Percentiles rank a stretch among this genome's conserved stretches.
Conservation (phyloP, 2,888 invertebrate species). For the Colostygia pectinataria region DNA sequence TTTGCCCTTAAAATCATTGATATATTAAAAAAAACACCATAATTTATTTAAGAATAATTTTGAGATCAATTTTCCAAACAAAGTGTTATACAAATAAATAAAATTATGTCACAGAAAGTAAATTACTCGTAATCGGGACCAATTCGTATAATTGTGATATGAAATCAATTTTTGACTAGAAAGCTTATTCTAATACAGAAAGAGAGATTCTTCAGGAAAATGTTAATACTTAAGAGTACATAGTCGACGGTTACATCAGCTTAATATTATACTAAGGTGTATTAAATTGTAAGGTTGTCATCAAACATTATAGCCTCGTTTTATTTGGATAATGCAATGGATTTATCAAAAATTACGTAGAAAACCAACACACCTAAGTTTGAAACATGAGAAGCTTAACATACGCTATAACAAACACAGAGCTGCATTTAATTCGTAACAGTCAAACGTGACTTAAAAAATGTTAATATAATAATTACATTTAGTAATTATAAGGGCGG, state of each 20-base stretch:
- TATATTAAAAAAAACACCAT: conserved; percentile 11
- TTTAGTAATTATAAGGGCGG: background rate
- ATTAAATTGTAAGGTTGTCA: conserved; percentile 49
- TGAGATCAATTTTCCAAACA: conserved; percentile 34
- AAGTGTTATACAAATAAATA: conserved; percentile 17
- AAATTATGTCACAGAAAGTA: conserved; percentile 15
- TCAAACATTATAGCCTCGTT: conserved; percentile 68
- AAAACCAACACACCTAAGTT: conserved; percentile 29
- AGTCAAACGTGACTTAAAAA: conserved; percentile 45
- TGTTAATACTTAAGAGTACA: conserved; percentile 73
- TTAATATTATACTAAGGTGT: conserved; percentile 61
- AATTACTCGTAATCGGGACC: conserved; percentile 20
- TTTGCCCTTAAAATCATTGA: conserved; percentile 10
- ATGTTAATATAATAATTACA: conserved; percentile 3
- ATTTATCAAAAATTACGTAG: conserved; percentile 31
- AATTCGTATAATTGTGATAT: conserved; percentile 51
- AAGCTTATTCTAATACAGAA: conserved; percentile 79
- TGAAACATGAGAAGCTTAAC: conserved; percentile 24
- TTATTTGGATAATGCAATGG: conserved; percentile 57
- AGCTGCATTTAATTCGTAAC: conserved; percentile 57
- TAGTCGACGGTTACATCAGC: conserved; percentile 56
- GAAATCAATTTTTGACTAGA: conserved; percentile 80
- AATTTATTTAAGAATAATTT: conserved; percentile 25
- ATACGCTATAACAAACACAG: conserved; percentile 41
- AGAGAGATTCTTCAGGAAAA: conserved; percentile 78